phyloP scores from a whole-genome alignment of 2,797 vertebrate species.

The Aldrovandia affinis region DNA sequence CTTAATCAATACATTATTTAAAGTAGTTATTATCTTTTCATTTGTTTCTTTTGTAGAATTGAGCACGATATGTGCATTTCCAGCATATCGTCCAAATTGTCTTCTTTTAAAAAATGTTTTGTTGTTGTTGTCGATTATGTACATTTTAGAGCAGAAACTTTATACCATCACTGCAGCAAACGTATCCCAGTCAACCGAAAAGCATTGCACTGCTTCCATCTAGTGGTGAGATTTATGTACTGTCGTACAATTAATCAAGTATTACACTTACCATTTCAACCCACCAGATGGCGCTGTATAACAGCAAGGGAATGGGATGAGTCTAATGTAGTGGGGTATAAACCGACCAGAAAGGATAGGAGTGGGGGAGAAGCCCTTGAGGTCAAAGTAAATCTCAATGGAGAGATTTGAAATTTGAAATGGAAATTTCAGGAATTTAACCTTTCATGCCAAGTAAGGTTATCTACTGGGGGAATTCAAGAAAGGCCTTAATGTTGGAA shows the following conservation, averaged over 20 bases:
- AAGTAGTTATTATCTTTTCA: background rate
- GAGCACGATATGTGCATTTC: background rate
- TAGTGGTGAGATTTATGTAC: background rate
- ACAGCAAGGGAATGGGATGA: background rate
- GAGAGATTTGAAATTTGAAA: too few relatives aligned
- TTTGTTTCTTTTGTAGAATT: background rate
- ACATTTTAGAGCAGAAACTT: background rate
- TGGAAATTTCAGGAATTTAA: too few relatives aligned
- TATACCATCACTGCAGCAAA: background rate
- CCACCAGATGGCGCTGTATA: slow-evolving; percentile 28
- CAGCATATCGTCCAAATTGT: background rate
- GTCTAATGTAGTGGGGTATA: too few relatives aligned
- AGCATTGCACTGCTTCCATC: slow-evolving; percentile 1
- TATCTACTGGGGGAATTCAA: too few relatives aligned
- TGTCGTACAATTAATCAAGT: background rate
- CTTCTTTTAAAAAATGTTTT: background rate
- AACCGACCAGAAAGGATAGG: too few relatives aligned
- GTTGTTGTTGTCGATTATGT: background rate
- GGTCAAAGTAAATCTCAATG: too few relatives aligned
- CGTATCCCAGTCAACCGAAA: background rate
- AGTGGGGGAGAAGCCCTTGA: too few relatives aligned
- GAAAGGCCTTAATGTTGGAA: too few relatives aligned
- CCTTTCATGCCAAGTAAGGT: too few relatives aligned
- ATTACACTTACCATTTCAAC: background rate
- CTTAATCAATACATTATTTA: background rate